Evolutionary conservation across 2,113 vertebrate species (phyloP), one percentile per base, ranked within the genome.

Genomic region (Pterocles burchelli): DNA sequence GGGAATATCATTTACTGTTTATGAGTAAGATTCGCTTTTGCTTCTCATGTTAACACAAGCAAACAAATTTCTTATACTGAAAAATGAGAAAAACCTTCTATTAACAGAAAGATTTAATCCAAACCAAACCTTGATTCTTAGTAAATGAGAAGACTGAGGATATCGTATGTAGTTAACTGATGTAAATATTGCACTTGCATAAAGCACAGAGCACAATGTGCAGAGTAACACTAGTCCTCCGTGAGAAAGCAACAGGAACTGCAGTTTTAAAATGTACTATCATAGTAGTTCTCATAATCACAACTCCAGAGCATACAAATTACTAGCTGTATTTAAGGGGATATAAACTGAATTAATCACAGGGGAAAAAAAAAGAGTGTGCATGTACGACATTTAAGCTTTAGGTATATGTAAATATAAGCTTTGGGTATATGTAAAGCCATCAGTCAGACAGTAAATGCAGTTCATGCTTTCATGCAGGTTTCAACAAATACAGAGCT

Each of bases 401-500:
- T 38, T 38, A 57, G 26, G 8, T 31, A 15, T 14, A 22, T 3
- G 5, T 11, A 63, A 57, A 73, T 9, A 24, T 2, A 22, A 46
- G 17, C 17, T 43, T 18, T 36, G 61, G 33, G 29, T 29, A 4
- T 6, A 12, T 3, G 3, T 58, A 76, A 80, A 89, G 24, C 38
- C 70, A 57, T 12, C 34, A 15, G 52, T 14, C 63, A 75, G 41
- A 15, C 70, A 34, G 58, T 19, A 72, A 91, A 28, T 3, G 12
- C 22, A 24, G 55, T 34, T 71, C 36, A 34, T 3, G 17, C 57
- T 71, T 81, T 89, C 62, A 38, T n/a, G n/a, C 10, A 19, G 16
- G 3, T 36, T 59, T 54, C 41, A 36, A 20, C 41, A 49, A 21
- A 65, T 7, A 6, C 0, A 0, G 36, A 59, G 36, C 25, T 16